Base-by-base conservation (phyloP, 2,888 invertebrate genomes). In the Drosophila pullipes region DNA sequence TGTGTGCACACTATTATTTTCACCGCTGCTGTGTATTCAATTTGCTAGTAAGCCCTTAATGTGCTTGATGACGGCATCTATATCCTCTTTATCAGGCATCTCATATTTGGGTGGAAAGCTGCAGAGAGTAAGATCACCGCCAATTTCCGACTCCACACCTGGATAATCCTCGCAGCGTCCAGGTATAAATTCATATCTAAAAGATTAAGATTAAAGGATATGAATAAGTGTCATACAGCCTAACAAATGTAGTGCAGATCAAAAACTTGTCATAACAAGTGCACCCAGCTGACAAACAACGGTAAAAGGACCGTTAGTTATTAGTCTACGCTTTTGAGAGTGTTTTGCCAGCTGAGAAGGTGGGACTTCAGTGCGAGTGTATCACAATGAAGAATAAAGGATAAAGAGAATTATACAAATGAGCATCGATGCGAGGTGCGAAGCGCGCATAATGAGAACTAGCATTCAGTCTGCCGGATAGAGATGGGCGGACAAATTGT, bases 21-120 rank as follows among this genome's bases (percentile, higher is more conserved):
- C 22, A 47, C 22, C 2, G 13, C 22, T 4, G 47, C 13, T 22
- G 47, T 47, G 7, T 47, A 3, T 16, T 47, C 47, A 47, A 25
- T 25, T 25, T 47, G 0, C 9, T 25, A 2, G 25, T 57, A 82
- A 58, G 25, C 68, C 69, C 44, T 83, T 66, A 44, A 89, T 85
- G 22, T 83, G 75, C 33, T 87, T 72, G 16, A 89, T 79, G 2
- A 85, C 76, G 0, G 85, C 89, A 39, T 89, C 55, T n/a, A 88
- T 82, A 25, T 89, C 81, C 33, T 80, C 80, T 7, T 74, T 65
- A 25, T 80, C 70, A 5, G 86, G 71, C 1, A 58, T 28, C 10
- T 70, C 60, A 72, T 86, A 68, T 4, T 74, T 63, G 0, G 89
- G 89, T 16, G 85, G 79, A 60, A 86, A 85, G 11, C 70, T 83